Base-by-base conservation (phyloP, 2,113 vertebrate species). In the Bubalus kerabau region DNA sequence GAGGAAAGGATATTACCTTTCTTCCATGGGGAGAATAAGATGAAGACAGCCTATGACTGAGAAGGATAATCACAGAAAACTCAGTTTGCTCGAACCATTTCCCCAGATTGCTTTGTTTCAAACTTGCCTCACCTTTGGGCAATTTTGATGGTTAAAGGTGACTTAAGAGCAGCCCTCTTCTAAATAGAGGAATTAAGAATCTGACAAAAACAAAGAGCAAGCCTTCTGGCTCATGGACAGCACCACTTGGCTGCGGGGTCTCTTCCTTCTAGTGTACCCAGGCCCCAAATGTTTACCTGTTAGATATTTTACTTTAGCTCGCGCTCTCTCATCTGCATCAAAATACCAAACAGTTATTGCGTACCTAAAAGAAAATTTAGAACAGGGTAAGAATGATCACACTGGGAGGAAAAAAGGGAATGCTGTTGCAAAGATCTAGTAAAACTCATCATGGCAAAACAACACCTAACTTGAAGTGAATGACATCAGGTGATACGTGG, bases 271-370 rank as follows among this genome's bases (percentile, higher is more conserved):
- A 57, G 48, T 30, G 30, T 6, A 40, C 81, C 95, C 54, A 50
- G 74, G 64, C 81, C 90, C 97, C 90, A 30, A 62, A 24, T 54
- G 96, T 93, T 98, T 99, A 99, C 99, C 99, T 99, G 99, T 99
- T 98, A 99, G 98, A 98, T 99, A 99, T 98, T 99, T 99, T 98
- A 99, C 99, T 99, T 99, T 99, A 98, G 99, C 99, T 98, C 99
- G 98, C 81, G 99, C 99, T 98, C 99, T 99, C 98, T 99, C 99
- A 95, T 99, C 99, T 98, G 99, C 99, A 97, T 99, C 99, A 98
- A 99, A 99, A 99, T 99, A 99, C 99, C 99, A 99, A 96, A 99
- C 99, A 17, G 99, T 99, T 99, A 99, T 99, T 99, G 99, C 99
- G 99, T 99, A 99, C 99, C 99, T 99, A 98, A 80, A 97, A 97